These are phyloP conservation scores for Nemoura dubitans DNA, from an alignment of 2,888 invertebrate genomes.

Conservation along the genomic window DNA sequence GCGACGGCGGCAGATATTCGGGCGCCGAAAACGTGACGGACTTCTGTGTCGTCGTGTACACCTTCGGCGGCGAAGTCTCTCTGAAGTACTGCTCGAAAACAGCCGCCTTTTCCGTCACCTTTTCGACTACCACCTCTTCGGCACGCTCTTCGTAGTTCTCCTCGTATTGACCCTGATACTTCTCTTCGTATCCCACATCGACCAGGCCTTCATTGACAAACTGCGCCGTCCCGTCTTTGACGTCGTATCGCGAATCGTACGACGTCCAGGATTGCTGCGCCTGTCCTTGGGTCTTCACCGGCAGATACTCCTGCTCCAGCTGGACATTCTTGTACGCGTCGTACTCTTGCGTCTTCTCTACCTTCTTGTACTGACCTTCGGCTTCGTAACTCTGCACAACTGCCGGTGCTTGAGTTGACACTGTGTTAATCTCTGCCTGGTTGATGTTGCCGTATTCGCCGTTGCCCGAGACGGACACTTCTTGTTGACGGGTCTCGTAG, in stretches of 20 bases:
- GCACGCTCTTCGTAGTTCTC: background rate
- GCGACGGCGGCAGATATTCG: conserved; percentile 18
- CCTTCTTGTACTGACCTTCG: too few relatives aligned
- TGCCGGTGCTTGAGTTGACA: background rate
- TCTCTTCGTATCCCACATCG: background rate
- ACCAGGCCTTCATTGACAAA: conserved; percentile 22
- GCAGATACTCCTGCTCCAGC: background rate
- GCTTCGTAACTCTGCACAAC: background rate
- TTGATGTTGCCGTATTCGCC: conserved; percentile 25
- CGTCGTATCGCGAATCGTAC: conserved; percentile 32
- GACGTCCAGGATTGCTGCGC: background rate
- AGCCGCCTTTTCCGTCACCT: background rate
- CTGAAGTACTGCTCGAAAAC: conserved; percentile 27
- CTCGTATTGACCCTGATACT: background rate
- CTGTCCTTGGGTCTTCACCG: background rate
- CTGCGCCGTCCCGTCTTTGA: background rate
- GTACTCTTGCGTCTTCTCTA: background rate
- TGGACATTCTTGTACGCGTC: background rate
- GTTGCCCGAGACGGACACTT: background rate
- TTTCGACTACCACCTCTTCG: background rate
- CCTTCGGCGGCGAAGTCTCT: conserved; percentile 22
- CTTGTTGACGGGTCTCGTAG: background rate
- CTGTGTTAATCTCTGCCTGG: background rate
- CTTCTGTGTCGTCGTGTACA: background rate
- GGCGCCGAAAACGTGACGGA: background rate